These are phyloP conservation scores for Daktulosphaira vitifoliae DNA, from an alignment of 1,140 invertebrate genomes.

Conservation along the genomic window DNA sequence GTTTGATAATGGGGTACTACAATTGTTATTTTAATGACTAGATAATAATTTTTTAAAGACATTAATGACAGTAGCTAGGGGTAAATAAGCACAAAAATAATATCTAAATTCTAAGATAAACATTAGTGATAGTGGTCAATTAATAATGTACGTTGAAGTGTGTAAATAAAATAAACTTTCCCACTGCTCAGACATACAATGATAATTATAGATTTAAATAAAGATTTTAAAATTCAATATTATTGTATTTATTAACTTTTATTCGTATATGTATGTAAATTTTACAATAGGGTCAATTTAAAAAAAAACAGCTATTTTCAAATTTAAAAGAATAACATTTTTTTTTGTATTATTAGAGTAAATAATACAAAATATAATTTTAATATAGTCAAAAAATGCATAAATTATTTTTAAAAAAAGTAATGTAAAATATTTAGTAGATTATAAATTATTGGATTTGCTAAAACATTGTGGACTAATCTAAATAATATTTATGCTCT, in stretches of 20 bases:
- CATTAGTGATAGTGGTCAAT: background rate
- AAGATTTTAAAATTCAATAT: background rate
- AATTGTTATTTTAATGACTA: too few relatives aligned
- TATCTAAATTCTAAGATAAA: background rate
- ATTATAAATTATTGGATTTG: too few relatives aligned
- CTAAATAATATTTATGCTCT: too few relatives aligned
- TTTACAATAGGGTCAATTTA: too few relatives aligned
- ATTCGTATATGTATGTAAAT: background rate
- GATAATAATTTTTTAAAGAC: background rate
- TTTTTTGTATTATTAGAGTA: too few relatives aligned
- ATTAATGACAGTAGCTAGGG: background rate
- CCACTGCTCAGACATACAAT: background rate
- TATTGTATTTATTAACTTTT: background rate
- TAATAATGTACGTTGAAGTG: background rate
- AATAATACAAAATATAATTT: too few relatives aligned
- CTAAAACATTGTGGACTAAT: too few relatives aligned
- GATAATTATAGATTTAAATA: slow-evolving; percentile 1
- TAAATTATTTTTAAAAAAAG: too few relatives aligned
- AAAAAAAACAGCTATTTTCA: too few relatives aligned
- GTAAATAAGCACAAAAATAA: slow-evolving; percentile 1
- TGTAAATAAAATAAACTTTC: background rate
- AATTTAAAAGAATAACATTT: too few relatives aligned
- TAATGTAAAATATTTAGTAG: too few relatives aligned
- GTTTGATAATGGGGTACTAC: background rate
- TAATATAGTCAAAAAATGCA: too few relatives aligned